Percentiles rank a stretch among this genome's conserved stretches.
Conservation (phyloP, 64 coral and sea anemone species). For the Catalaphyllia jardinei region DNA sequence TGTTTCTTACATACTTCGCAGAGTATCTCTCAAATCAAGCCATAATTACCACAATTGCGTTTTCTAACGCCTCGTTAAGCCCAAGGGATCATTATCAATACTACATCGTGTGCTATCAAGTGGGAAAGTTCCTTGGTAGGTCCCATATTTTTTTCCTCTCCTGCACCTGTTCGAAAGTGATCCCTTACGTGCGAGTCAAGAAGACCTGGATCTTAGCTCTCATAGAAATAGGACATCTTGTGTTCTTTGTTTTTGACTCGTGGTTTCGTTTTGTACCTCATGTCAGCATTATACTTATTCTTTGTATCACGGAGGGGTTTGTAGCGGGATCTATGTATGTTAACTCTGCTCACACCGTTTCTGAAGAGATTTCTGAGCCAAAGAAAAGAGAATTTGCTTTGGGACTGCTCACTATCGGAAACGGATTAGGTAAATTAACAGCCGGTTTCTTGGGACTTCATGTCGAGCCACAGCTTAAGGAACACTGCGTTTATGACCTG, state of each 20-base stretch:
- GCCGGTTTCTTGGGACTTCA: constrained; percentile 33
- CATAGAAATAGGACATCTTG: constrained; percentile 14
- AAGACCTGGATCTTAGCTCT: constrained; percentile 60
- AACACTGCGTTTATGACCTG: constrained; percentile 30
- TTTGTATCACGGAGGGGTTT: constrained; percentile 40
- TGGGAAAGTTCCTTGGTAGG: constrained; percentile 65
- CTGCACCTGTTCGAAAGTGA: constrained; percentile 32
- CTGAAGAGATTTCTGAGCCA: constrained; percentile 25
- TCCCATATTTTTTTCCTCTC: constrained; percentile 54
- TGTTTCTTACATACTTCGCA: constrained; percentile 52
- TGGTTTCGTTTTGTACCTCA: constrained; percentile 63
- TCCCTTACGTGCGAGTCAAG: constrained; percentile 31
- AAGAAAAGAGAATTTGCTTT: constrained; percentile 41
- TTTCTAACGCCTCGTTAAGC: constrained; percentile 43
- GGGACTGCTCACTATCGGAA: constrained; percentile 2
- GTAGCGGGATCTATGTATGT: constrained; percentile 50
- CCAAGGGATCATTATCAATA: constrained; percentile 73
- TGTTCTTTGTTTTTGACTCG: constrained; percentile 49
- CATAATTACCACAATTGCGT: constrained; percentile 49
- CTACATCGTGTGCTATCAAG: constrained; percentile 47
- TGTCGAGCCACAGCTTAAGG: constrained; percentile 32
- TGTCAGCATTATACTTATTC: constrained; percentile 36
- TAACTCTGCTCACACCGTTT: constrained; percentile 41
- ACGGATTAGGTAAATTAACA: background rate
- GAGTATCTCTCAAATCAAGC: constrained; percentile 62